These are phyloP conservation scores for Wiebesia pumilae DNA, from an alignment of 1,140 invertebrate species.

Conservation along the genomic window DNA sequence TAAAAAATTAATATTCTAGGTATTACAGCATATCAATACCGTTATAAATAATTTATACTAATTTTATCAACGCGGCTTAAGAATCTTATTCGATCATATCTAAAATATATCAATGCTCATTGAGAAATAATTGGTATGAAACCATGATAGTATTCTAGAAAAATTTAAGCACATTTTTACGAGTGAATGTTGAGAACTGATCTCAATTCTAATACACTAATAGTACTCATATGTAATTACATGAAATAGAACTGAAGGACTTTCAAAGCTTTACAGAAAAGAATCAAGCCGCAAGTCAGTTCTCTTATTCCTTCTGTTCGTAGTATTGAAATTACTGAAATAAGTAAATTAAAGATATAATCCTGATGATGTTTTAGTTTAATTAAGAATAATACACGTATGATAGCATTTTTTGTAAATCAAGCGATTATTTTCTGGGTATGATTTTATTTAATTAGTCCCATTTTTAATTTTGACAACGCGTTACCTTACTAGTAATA, in stretches of 20 bases:
- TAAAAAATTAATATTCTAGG: no score
- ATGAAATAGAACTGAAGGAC: neutral
- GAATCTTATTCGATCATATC: no score
- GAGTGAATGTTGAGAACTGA: neutral
- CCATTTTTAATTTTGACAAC: no score
- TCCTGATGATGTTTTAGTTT: neutral
- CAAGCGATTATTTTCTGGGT: neutral
- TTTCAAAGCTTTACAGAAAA: conserved; percentile 56
- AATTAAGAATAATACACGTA: no score
- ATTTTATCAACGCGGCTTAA: neutral
- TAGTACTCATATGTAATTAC: neutral
- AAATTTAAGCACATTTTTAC: neutral
- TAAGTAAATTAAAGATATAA: conserved; percentile 25
- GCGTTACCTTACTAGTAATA: no score
- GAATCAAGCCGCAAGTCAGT: conserved; percentile 65
- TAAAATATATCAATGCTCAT: no score
- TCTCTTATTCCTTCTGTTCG: conserved; percentile 25
- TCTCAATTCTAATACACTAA: neutral
- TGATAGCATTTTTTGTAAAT: neutral
- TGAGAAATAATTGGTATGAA: neutral
- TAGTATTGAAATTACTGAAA: conserved; percentile 28
- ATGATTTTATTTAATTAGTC: no score
- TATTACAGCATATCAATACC: neutral
- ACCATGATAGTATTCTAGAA: neutral
- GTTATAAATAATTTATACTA: neutral